Percentiles rank a stretch among this genome's conserved stretches.
Evolutionary conservation across 2,797 vertebrate species (phyloP).

Genomic region (Parambassis ranga): DNA sequence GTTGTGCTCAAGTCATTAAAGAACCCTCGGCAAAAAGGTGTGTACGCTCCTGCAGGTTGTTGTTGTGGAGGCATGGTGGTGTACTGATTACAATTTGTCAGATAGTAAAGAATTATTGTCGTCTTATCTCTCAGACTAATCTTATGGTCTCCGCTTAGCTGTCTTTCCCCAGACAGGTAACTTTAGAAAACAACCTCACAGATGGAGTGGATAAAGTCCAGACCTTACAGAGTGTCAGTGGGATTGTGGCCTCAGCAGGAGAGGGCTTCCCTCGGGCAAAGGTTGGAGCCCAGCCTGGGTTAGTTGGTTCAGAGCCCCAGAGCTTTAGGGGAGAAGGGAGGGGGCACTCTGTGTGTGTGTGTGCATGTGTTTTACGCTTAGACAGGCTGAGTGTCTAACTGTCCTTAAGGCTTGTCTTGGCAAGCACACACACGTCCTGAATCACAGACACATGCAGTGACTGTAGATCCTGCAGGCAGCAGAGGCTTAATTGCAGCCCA

Average conservation of each 20-base stretch:
- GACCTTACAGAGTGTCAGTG: slow-evolving; percentile 35
- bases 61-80: slow-evolving; percentile 27
- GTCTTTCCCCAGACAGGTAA: slow-evolving; percentile 58
- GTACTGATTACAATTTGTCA: slow-evolving; percentile 38
- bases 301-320: slow-evolving; percentile 40
- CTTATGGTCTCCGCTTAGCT: slow-evolving; percentile 42
- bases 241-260: slow-evolving; percentile 51
- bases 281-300: slow-evolving; percentile 42
- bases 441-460: slow-evolving; percentile 30
- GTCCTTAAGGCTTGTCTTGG: slow-evolving; percentile 63
- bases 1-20: not conserved
- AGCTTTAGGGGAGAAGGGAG: slow-evolving; percentile 40
- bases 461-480: slow-evolving; percentile 27
- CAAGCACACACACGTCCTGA: slow-evolving; percentile 69
- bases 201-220: slow-evolving; percentile 66
- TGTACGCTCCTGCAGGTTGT: slow-evolving; percentile 2
- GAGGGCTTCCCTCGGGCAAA: slow-evolving; percentile 59
- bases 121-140: slow-evolving; percentile 60
- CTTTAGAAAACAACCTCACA: slow-evolving; percentile 46
- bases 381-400: slow-evolving; percentile 40
- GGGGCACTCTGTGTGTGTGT: slow-evolving; percentile 14
- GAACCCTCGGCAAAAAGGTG: not conserved
- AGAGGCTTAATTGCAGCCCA: slow-evolving; percentile 45
- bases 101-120: slow-evolving; percentile 61
- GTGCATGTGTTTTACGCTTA: slow-evolving; percentile 13